Evolutionary conservation across 2,797 vertebrate species (phyloP), one percentile per base, ranked within the genome.

Genomic region (Acrossocheilus fasciatus): DNA sequence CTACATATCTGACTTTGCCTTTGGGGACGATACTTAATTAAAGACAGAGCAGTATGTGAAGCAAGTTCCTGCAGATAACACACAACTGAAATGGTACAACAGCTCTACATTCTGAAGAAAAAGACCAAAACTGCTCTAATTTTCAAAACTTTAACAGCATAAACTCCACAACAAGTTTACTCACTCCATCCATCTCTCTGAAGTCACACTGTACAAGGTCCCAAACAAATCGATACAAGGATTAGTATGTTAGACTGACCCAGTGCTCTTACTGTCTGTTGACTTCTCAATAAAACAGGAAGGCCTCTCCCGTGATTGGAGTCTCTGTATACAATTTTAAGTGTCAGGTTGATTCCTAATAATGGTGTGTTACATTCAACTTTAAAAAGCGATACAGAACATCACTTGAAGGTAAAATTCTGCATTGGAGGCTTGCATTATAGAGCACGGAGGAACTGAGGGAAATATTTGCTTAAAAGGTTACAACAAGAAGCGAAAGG

Each of bases 161-260:
- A 30, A 34, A 39, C 36, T 23, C 4, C 4, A 15, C 30, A n/a
- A 68, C 4, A 78, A 57, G 47, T 78, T 57, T 70, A 70, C 57
- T 70, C 30, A 50, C 43, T 76, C 4, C 2, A 30, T 74, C 34
- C 50, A 85, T 76, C 83, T 41, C 30, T 43, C 62, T 73, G 43
- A 36, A 62, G 39, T 73, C 20, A 74, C 68, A 52, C 14, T 36
- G 14, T 47, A 30, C 45, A 73, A 52, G 11, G 54, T 76, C 43
- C 72, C 30, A 52, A 52, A 88, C 17, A 80, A 88, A 83, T 88
- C 84, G 39, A 88, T 88, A 69, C 3, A 2, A 43, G 45, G 68
- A 66, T 76, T 77, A 36, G 34, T 73, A 68, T 62, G 45, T 43
- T 69, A 9, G 39, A 41, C n/a, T 17, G 17, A 57, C 68, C 43